Conservation (phyloP, 1,140 invertebrate species). For the Sesamia nonagrioides region DNA sequence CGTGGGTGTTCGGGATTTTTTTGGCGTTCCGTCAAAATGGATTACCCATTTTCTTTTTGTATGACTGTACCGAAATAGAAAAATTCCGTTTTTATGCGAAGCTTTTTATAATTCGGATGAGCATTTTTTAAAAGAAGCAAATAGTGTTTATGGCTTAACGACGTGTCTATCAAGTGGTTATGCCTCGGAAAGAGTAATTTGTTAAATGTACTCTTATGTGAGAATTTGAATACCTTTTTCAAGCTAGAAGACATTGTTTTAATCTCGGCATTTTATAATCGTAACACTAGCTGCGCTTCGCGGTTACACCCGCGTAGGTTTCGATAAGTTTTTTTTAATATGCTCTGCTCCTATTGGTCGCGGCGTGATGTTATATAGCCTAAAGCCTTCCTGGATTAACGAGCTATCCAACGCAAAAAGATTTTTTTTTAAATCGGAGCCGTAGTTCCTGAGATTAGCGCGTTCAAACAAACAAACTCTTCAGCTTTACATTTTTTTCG, state of each 20-base stretch:
- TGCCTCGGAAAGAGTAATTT: neutral
- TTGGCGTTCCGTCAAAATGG: slow-evolving; percentile 68
- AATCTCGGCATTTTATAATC: too few species aligned
- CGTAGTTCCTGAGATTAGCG: too few species aligned
- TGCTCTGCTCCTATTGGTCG: too few species aligned
- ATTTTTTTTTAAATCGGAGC: too few species aligned
- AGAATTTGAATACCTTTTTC: neutral
- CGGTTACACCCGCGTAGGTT: too few species aligned
- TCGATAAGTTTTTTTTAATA: too few species aligned
- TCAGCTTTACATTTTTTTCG: too few species aligned
- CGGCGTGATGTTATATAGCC: too few species aligned
- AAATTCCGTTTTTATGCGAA: slow-evolving; percentile 52
- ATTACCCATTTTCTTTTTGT: slow-evolving; percentile 70
- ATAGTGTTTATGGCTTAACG: neutral
- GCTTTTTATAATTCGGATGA: slow-evolving; percentile 52
- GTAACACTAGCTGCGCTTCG: too few species aligned
- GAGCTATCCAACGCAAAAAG: too few species aligned
- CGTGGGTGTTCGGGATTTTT: slow-evolving; percentile 56
- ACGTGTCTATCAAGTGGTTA: slow-evolving; percentile 21
- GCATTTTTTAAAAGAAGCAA: slow-evolving; percentile 32
- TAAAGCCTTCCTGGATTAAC: too few species aligned
- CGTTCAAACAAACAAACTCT: too few species aligned
- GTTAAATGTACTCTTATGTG: neutral
- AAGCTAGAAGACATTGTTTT: neutral
- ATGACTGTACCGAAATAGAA: slow-evolving; percentile 56